phyloP scores from a whole-genome alignment of 2,797 vertebrate species.

The Macroramphosus scolopax region DNA sequence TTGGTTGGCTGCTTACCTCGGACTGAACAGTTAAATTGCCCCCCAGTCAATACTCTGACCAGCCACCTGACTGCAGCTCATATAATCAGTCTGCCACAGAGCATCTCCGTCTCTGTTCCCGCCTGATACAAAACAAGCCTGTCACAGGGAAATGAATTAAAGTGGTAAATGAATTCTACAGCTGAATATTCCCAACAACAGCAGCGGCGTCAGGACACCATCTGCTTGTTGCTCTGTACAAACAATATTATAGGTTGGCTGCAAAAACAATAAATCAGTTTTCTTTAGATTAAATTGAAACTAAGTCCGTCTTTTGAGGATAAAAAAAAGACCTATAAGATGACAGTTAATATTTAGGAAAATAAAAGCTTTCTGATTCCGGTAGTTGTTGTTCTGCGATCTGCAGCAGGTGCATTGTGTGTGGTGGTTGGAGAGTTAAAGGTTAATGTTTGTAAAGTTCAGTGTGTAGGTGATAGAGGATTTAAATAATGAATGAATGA shows the following conservation, averaged over 20 bases:
- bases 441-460: too few species aligned
- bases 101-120: conserved; percentile 27
- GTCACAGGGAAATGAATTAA: conserved; percentile 47
- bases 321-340: background rate
- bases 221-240: conserved; percentile 34
- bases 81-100: conserved; percentile 50
- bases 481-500: too few species aligned
- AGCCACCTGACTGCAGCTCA: conserved; percentile 44
- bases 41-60: conserved; percentile 47
- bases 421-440: too few species aligned
- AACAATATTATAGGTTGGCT: conserved; percentile 28
- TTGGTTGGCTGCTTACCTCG: conserved; percentile 14
- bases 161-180: conserved; percentile 50
- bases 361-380: too few species aligned
- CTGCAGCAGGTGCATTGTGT: too few species aligned
- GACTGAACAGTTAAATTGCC: conserved; percentile 25
- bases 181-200: conserved; percentile 45
- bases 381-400: too few species aligned
- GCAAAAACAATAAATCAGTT: conserved; percentile 44
- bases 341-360: too few species aligned
- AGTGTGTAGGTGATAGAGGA: too few species aligned
- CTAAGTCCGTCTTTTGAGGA: conserved; percentile 20
- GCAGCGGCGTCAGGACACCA: conserved; percentile 39
- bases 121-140: conserved; percentile 31
- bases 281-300: conserved; percentile 40